Evolutionary conservation across 2,888 invertebrate genomes (phyloP).

Genomic region (Lysandra bellargus): DNA sequence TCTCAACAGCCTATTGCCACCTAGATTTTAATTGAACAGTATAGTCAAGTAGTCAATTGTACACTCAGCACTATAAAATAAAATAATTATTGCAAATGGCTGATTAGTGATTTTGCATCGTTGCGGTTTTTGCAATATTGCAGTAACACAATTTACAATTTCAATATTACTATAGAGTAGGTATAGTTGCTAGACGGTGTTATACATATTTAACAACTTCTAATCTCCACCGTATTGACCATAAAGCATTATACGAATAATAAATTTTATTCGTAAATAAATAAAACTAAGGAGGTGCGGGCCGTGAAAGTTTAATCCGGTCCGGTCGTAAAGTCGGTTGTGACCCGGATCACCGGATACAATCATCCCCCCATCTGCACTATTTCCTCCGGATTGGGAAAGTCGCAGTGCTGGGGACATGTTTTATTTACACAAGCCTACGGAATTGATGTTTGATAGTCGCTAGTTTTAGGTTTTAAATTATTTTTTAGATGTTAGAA

Average conservation of each 20-base stretch:
- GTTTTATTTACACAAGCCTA: constrained; percentile 51
- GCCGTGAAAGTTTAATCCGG: constrained; percentile 34
- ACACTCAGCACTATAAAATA: too few relatives aligned
- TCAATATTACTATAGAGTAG: neutral
- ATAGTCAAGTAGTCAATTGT: too few relatives aligned
- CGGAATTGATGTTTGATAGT: neutral
- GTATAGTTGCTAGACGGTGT: neutral
- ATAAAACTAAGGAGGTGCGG: constrained; percentile 23
- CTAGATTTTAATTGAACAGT: too few relatives aligned
- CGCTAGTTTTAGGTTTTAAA: neutral
- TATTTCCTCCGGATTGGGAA: constrained; percentile 65
- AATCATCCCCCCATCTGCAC: constrained; percentile 74
- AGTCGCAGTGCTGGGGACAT: constrained; percentile 53
- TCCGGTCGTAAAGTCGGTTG: constrained; percentile 62
- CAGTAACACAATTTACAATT: too few relatives aligned
- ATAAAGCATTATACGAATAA: constrained; percentile 17
- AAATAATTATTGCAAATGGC: too few relatives aligned
- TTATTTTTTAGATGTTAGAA: neutral
- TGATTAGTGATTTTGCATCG: too few relatives aligned
- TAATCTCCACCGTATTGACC: constrained; percentile 29
- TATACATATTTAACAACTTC: neutral
- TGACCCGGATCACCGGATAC: constrained; percentile 68
- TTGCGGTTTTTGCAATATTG: too few relatives aligned
- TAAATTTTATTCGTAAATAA: constrained; percentile 30
- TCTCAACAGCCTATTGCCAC: too few relatives aligned